A percentile compares a stretch with the other conserved stretches of the same genome.
Conservation (phyloP, 2,113 vertebrate genomes). For the Hemiscyllium ocellatum region DNA sequence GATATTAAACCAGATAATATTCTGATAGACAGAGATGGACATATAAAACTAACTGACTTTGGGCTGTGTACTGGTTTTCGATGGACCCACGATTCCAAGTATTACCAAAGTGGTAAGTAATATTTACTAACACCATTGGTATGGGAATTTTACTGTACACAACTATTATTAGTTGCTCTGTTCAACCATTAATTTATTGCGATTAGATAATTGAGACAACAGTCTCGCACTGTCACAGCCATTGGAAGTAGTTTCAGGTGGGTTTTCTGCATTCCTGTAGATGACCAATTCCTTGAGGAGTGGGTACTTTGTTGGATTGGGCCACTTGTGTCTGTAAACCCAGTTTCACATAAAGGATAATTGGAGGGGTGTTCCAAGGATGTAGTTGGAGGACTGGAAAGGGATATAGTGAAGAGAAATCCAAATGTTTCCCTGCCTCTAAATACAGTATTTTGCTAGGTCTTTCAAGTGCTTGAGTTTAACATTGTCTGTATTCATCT, state of each 20-base stretch:
- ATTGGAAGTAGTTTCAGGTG: background rate
- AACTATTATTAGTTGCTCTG: background rate
- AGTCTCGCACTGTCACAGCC: background rate
- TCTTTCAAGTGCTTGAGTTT: too few relatives aligned
- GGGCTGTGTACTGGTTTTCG: slow-evolving; percentile 95
- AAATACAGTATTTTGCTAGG: background rate
- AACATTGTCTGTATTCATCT: too few relatives aligned
- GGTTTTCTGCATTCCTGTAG: background rate
- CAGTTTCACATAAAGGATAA: background rate
- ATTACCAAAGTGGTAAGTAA: slow-evolving; percentile 93
- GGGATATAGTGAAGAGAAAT: background rate
- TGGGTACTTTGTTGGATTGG: background rate
- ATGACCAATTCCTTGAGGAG: too few relatives aligned
- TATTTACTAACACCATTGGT: background rate
- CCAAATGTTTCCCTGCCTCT: background rate
- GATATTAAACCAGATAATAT: slow-evolving; percentile 99
- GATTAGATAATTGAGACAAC: background rate
- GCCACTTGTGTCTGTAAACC: background rate
- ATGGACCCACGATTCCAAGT: slow-evolving; percentile 98
- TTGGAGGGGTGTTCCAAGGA: background rate
- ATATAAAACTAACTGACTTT: slow-evolving; percentile 96
- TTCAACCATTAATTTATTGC: background rate
- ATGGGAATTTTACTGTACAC: background rate
- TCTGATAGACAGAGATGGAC: slow-evolving; percentile 91
- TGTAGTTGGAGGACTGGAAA: background rate